Evolutionary conservation across 2,113 vertebrate species (phyloP).

Genomic region (Heterocephalus glaber): DNA sequence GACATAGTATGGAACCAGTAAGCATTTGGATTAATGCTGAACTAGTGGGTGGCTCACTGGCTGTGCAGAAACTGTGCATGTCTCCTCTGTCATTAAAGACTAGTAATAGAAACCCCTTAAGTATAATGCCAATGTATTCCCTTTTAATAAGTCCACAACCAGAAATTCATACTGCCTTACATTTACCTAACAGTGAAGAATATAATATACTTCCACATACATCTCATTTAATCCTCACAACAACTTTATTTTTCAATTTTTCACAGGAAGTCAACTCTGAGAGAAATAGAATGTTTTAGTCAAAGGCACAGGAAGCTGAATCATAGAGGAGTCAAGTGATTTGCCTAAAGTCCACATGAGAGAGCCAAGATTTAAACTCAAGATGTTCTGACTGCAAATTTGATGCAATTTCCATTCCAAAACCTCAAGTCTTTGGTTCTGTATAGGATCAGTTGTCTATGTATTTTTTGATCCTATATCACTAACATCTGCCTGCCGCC

Average conservation of each 20-base stretch:
- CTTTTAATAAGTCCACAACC: not conserved
- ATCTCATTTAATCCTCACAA: conserved; percentile 25
- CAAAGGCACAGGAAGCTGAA: not conserved
- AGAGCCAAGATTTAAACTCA: conserved; percentile 10
- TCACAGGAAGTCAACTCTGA: not conserved
- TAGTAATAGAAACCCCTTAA: not conserved
- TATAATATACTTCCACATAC: not conserved
- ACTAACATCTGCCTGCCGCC: not conserved
- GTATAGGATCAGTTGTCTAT: not conserved
- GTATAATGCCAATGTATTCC: not conserved
- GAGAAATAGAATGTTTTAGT: not conserved
- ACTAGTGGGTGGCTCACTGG: not conserved
- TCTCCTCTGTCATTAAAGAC: not conserved
- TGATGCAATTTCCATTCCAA: not conserved
- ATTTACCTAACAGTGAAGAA: not conserved
- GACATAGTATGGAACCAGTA: not conserved
- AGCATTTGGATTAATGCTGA: not conserved
- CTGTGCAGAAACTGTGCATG: not conserved
- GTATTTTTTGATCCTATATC: not conserved
- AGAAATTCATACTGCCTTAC: not conserved
- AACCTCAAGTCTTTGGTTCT: not conserved
- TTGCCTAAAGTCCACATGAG: not conserved
- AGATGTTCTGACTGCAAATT: not conserved
- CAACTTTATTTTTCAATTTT: not conserved
- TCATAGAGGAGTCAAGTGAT: not conserved